phyloP scores from a whole-genome alignment of 2,113 vertebrate species.

The Cettia cetti region DNA sequence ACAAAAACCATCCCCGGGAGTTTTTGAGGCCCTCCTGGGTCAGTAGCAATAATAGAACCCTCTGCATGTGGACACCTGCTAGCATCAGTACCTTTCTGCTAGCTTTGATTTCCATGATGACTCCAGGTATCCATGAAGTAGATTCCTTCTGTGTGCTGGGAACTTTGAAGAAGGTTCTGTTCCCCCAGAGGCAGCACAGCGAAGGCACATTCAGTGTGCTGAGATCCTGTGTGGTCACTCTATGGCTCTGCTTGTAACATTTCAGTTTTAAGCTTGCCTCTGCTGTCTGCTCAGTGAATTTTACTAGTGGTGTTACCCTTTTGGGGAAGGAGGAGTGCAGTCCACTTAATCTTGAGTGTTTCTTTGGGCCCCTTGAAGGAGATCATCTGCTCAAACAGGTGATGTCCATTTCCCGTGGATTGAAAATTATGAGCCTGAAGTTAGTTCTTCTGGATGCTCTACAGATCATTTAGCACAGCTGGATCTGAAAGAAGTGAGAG shows the following conservation, averaged over 20 bases:
- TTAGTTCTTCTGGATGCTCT: neutral
- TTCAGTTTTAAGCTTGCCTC: neutral
- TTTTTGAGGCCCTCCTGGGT: neutral
- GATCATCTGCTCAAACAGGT: neutral
- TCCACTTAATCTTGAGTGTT: neutral
- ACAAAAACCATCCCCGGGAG: neutral
- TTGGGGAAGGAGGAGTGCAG: neutral
- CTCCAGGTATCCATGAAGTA: neutral
- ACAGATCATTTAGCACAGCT: fast-evolving
- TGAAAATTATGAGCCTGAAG: neutral
- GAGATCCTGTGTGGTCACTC: fast-evolving
- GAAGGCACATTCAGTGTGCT: neutral
- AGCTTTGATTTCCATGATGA: neutral
- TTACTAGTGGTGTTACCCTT: neutral
- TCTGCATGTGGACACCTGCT: neutral
- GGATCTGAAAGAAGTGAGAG: neutral
- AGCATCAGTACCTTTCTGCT: neutral
- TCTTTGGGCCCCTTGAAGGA: neutral
- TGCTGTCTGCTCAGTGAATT: neutral
- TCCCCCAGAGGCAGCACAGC: neutral
- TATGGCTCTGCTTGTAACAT: neutral
- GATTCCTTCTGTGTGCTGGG: neutral
- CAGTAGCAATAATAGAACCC: neutral
- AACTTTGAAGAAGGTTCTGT: neutral
- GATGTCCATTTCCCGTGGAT: neutral